Evolutionary conservation across 1,140 invertebrate genomes (phyloP).

Genomic region (Microplitis mediator): DNA sequence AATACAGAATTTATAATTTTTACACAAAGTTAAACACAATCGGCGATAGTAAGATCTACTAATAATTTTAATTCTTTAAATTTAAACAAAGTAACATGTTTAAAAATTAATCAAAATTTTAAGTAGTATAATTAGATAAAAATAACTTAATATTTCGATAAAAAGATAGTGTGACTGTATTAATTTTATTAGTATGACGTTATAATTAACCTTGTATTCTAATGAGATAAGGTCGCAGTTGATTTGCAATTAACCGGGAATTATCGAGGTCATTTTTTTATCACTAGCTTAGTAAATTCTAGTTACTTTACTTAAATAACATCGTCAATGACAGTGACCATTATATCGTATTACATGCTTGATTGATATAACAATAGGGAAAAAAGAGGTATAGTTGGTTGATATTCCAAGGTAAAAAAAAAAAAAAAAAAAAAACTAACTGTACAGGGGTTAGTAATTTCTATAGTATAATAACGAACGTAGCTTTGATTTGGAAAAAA

Average conservation of each 20-base stretch:
- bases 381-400: not conserved
- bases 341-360: constrained; percentile 28
- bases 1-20: no score
- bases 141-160: not conserved
- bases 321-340: constrained; percentile 14
- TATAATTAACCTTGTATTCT: constrained; percentile 17
- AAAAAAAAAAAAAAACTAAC: not conserved
- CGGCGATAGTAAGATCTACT: no score
- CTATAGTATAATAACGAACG: not conserved
- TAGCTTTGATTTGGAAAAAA: not conserved
- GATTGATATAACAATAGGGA: constrained; percentile 8
- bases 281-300: constrained; percentile 14
- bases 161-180: not conserved
- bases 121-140: no score
- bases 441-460: not conserved
- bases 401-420: not conserved
- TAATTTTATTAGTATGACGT: not conserved
- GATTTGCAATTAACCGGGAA: constrained; percentile 16
- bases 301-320: not conserved
- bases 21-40: no score
- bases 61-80: not conserved
- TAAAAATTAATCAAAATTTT: no score
- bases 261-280: constrained; percentile 26
- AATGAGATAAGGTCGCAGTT: constrained; percentile 18
- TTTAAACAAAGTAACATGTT: not conserved